Conservation (phyloP, 2,888 invertebrate species). For the Dorcus hopei region DNA sequence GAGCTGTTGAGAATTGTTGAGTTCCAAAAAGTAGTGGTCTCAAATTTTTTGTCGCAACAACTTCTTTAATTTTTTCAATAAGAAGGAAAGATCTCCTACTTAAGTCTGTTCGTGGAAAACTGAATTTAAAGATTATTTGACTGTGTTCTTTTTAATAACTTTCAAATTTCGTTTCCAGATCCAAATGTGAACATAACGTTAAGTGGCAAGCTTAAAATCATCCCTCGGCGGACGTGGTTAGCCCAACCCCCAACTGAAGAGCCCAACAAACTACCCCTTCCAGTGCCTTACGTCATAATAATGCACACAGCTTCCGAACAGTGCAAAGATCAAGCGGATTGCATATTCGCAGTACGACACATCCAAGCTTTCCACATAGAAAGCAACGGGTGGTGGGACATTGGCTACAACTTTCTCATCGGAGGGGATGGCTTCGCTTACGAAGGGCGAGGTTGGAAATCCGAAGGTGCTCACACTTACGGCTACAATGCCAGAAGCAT, state of each 20-base stretch:
- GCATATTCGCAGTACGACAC: constrained; percentile 57
- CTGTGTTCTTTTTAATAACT: too few relatives aligned
- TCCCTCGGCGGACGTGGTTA: constrained; percentile 61
- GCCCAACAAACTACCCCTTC: constrained; percentile 45
- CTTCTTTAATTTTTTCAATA: too few relatives aligned
- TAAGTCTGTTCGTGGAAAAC: too few relatives aligned
- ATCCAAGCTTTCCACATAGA: constrained; percentile 72
- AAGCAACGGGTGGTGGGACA: constrained; percentile 62
- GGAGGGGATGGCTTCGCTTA: constrained; percentile 76
- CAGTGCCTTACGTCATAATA: constrained; percentile 58
- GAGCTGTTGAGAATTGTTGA: too few relatives aligned
- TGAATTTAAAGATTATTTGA: too few relatives aligned
- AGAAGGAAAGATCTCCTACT: too few relatives aligned
- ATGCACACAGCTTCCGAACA: constrained; percentile 63
- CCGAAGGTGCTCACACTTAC: constrained; percentile 67
- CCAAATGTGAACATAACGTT: constrained; percentile 1
- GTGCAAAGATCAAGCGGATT: constrained; percentile 58
- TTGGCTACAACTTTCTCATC: constrained; percentile 74
- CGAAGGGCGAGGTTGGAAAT: constrained; percentile 74
- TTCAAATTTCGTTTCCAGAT: constrained; percentile 6
- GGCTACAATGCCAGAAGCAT: constrained; percentile 65
- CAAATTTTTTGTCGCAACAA: too few relatives aligned
- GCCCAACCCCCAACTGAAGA: constrained; percentile 57
- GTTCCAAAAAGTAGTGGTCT: too few relatives aligned
- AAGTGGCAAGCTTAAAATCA: constrained; percentile 50